Conservation (phyloP, 2,113 vertebrate species). For the Alces alces region DNA sequence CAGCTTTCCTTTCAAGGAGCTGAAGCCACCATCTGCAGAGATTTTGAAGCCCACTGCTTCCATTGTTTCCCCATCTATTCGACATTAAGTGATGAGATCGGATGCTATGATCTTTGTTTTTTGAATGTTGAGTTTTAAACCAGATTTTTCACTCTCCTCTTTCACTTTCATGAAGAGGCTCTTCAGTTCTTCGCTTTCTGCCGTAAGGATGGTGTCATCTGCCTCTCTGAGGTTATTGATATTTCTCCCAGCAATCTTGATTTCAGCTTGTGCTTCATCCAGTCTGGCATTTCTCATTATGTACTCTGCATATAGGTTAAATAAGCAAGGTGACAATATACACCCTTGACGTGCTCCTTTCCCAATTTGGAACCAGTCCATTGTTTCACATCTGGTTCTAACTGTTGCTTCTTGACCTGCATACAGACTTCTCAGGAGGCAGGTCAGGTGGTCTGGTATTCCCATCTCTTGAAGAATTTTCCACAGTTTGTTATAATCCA, state of each 20-base stretch:
- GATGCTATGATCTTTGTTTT: neutral
- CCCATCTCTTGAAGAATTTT: neutral
- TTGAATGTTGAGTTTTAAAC: neutral
- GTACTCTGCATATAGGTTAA: neutral
- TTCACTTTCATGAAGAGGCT: neutral
- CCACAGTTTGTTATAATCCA: neutral
- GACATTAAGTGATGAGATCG: neutral
- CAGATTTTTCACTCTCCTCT: neutral
- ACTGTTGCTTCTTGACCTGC: neutral
- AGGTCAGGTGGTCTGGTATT: neutral
- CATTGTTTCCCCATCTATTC: neutral
- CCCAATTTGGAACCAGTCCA: neutral
- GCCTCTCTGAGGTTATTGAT: neutral
- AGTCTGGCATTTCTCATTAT: neutral
- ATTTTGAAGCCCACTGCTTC: neutral
- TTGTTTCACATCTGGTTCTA: neutral
- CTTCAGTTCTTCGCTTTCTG: neutral
- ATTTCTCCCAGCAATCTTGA: neutral
- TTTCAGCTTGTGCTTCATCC: neutral
- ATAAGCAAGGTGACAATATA: neutral
- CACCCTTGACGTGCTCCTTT: neutral
- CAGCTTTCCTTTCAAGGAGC: neutral
- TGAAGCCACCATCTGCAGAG: neutral
- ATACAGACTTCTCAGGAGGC: neutral
- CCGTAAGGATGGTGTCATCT: neutral